Percentiles rank a stretch among this genome's conserved stretches.
Conservation (phyloP, 2,888 invertebrate genomes). For the Pristionchus exspectatus region DNA sequence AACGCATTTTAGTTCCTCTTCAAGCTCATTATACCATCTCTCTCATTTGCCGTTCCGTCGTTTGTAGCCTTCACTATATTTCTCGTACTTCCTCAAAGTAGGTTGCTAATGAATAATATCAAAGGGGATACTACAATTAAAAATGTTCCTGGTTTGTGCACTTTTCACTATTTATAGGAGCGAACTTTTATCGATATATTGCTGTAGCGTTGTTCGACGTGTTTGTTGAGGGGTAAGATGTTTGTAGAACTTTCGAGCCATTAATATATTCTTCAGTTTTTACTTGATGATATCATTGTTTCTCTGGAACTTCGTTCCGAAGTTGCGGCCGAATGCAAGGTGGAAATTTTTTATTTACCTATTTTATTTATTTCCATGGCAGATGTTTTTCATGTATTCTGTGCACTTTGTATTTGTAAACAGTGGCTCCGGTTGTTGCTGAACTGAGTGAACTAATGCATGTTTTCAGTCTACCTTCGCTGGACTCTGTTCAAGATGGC, state of each 20-base stretch:
- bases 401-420: not conserved
- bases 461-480: not conserved
- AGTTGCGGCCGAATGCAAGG: not conserved
- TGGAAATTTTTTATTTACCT: not conserved
- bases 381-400: not conserved
- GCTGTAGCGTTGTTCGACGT: not conserved
- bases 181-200: not conserved
- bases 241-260: not conserved
- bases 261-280: not conserved
- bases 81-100: not conserved
- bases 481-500: not conserved
- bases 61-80: constrained; percentile 20
- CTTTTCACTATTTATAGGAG: not conserved
- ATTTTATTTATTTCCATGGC: not conserved
- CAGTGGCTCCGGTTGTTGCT: not conserved
- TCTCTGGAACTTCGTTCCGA: not conserved
- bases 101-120: not conserved
- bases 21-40: not conserved
- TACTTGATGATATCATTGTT: constrained; percentile 10
- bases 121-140: no score
- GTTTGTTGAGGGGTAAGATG: not conserved
- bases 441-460: not conserved
- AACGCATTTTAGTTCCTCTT: not conserved
- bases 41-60: not conserved
- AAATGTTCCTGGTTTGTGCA: not conserved